Base-by-base conservation (phyloP, 2,888 invertebrate genomes). In the Ypsolopha scabrella region DNA sequence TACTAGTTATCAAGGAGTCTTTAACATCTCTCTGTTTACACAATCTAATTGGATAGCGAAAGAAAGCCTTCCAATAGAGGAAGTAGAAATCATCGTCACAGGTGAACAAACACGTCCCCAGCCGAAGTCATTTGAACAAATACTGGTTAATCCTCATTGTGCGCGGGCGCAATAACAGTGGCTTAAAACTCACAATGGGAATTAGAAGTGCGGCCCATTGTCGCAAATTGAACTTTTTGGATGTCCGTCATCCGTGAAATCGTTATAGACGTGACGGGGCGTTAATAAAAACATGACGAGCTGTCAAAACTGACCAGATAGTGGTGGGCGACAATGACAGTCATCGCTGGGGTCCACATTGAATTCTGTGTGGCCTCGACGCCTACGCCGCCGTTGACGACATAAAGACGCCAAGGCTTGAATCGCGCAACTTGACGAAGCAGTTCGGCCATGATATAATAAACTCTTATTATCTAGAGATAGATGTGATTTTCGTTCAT, bases 121-220 rank as follows among this genome's bases (percentile, higher is more conserved):
- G 63, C 63, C 65, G 62, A 75, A 81, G 80, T 80, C 75, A 80
- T 80, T 80, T 70, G 68, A 75, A 74, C 75, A 81, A 81, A 81
- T 82, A 82, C 75, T 67, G 65, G 68, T 68, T 81, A 83, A 82
- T 82, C 80, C 72, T 55, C 63, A 78, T 83, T 82, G 78, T 81
- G 58, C 53, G 55, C 50, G 56, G 65, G 60, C 75, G 78, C 80
- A 81, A 82, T 79, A 81, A 80, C 81, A 78, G 60, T 61, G 69
- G 69, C 66, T 74, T 73, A 72, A 65, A 64, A 13, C 62, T 59
- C 58, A 81, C 77, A 83, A 83, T 75, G 57, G 76, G 82, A 70
- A 80, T 85, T 81, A 82, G 78, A 76, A 81, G 80, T 75, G 74
- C 66, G 70, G 64, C 50, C 76, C 67, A 78, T 82, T 83, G 81